phyloP scores from a whole-genome alignment of 2,888 invertebrate species.

The Nomada hirtipes region DNA sequence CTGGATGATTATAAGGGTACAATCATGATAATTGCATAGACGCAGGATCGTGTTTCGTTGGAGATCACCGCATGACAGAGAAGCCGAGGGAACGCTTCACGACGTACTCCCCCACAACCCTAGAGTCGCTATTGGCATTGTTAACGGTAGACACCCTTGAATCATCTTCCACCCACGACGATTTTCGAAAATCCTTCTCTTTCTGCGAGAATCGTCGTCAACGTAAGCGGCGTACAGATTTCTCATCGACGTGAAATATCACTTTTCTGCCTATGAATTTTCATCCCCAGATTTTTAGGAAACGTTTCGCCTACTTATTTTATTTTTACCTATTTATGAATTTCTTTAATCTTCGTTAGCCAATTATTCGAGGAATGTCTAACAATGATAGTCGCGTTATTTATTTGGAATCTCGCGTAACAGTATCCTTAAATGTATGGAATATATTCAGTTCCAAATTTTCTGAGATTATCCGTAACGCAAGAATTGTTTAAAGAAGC shows the following conservation, averaged over 20 bases:
- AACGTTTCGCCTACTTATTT: background rate
- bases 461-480: no score
- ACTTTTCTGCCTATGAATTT: background rate
- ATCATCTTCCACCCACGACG: conserved; percentile 27
- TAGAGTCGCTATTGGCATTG: background rate
- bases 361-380: no score
- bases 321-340: no score
- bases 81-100: background rate
- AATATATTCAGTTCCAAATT: no score
- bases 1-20: background rate
- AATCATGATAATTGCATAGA: background rate
- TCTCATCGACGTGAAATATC: background rate
- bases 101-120: conserved; percentile 1
- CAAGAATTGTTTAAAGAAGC: no score
- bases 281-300: background rate
- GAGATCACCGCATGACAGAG: background rate
- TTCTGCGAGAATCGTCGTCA: background rate
- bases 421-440: no score
- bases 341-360: no score
- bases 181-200: background rate
- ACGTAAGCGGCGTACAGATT: background rate
- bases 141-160: conserved; percentile 37
- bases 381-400: no score
- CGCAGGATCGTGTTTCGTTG: background rate
- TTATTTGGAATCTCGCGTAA: no score